Percentiles rank a stretch among this genome's conserved stretches.
phyloP scores from a whole-genome alignment of 2,113 vertebrate species.

The Bucco capensis region DNA sequence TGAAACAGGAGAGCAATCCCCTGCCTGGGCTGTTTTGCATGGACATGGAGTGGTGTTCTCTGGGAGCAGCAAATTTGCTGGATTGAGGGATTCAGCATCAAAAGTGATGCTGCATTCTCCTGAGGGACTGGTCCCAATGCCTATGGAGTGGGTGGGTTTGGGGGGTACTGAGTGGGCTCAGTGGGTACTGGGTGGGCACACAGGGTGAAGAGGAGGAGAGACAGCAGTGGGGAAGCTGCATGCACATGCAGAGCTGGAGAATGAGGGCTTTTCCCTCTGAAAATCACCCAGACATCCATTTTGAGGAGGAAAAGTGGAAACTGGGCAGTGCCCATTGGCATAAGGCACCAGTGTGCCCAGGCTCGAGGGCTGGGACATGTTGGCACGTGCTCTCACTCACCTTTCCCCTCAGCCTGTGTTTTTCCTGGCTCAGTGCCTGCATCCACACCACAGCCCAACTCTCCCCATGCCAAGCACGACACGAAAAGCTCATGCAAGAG shows the following conservation, averaged over 20 bases:
- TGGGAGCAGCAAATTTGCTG: rapidly evolving
- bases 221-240: rapidly evolving
- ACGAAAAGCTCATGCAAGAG: not conserved
- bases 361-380: rapidly evolving
- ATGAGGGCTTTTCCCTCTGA: rapidly evolving
- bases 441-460: not conserved
- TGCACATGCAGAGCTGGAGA: rapidly evolving
- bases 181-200: not conserved
- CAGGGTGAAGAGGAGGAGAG: not conserved
- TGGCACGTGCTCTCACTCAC: not conserved
- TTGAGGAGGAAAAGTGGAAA: rapidly evolving
- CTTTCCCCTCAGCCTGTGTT: not conserved
- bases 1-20: not conserved
- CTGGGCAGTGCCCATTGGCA: rapidly evolving
- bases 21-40: rapidly evolving
- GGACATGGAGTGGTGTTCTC: rapidly evolving
- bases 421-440: not conserved
- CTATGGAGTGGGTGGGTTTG: not conserved
- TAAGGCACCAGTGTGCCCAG: rapidly evolving
- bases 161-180: too few species aligned
- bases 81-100: rapidly evolving
- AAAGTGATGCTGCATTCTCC: rapidly evolving
- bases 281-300: rapidly evolving
- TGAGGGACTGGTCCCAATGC: not conserved
- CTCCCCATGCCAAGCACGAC: not conserved